Base-by-base conservation (phyloP, 2,888 invertebrate species). In the Melinopterus prodromus region DNA sequence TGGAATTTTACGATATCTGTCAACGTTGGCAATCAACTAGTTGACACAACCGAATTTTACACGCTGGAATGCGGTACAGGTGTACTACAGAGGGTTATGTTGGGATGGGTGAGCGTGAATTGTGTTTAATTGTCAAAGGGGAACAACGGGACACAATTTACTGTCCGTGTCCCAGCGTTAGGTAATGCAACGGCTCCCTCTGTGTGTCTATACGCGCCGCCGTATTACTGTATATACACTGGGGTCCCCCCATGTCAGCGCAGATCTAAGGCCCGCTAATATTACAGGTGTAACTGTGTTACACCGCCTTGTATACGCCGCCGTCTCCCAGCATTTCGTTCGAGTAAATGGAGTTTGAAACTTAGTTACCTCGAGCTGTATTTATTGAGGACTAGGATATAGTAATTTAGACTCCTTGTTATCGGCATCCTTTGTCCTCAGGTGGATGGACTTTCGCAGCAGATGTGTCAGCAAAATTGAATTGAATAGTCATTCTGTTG, bases 41-140 rank as follows among this genome's bases (percentile, higher is more conserved):
- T 53, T 53, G 12, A 12, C 53, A 12, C 7, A 53, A 53, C 53
- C 7, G 53, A 53, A 53, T 53, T 53, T 12, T 26, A 53, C 53
- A 9, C 53, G 53, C 12, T 53, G 53, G 53, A 53, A 53, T 53
- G 7, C 53, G 53, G 53, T 53, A 12, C 12, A 53, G 53, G 53
- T 53, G 5, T 53, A 53, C 26, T 26, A 53, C 53, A 4, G 12
- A 12, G 53, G 53, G 53, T 53, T 53, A 4, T 53, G 53, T 53
- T 53, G 53, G 12, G 2, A 12, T 7, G 9, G 53, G 53, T 53
- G 53, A 53, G 53, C 53, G 3, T 53, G 53, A 53, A 53, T 53
- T 53, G 53, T 53, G 53, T 53, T 53, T 53, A 53, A 53, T 53
- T 53, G 53, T 53, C 53, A 53, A 53, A 53, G 53, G 53, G 53